Conservation (phyloP, 2,797 vertebrate genomes). For the Erethizon dorsatum region DNA sequence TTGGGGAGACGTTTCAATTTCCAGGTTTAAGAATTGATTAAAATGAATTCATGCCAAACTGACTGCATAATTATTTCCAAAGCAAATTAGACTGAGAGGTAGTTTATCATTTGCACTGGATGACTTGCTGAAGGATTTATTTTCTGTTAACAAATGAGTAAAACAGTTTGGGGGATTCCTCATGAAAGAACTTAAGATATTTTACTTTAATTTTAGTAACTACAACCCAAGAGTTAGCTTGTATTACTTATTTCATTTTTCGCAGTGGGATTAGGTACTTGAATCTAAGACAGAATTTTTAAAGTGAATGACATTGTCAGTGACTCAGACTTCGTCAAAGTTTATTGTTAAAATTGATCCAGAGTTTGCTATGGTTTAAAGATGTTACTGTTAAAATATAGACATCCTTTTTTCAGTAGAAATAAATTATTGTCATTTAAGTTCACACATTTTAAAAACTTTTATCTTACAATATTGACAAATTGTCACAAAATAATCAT, state of each 20-base stretch:
- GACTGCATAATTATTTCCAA: slow-evolving; percentile 56
- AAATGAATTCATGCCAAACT: slow-evolving; percentile 61
- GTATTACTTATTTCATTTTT: slow-evolving; percentile 53
- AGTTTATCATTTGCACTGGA: slow-evolving; percentile 24
- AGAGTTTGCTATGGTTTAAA: slow-evolving; percentile 3
- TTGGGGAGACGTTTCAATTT: slow-evolving; percentile 49
- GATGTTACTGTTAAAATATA: neutral
- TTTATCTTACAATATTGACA: neutral
- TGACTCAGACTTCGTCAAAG: neutral
- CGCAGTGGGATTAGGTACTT: neutral
- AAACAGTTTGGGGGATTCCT: slow-evolving; percentile 34
- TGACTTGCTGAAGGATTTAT: slow-evolving; percentile 64
- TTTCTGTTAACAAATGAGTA: slow-evolving; percentile 66
- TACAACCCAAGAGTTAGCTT: slow-evolving; percentile 59
- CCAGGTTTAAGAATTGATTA: slow-evolving; percentile 57
- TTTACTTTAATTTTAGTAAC: slow-evolving; percentile 63
- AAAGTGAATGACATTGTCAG: neutral
- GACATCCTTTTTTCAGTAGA: neutral
- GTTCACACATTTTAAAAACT: neutral
- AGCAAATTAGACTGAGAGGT: slow-evolving; percentile 41
- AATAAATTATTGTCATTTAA: slow-evolving; percentile 36
- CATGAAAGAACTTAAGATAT: slow-evolving; percentile 44
- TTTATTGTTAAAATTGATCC: slow-evolving; percentile 46
- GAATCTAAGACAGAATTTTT: slow-evolving; percentile 41
- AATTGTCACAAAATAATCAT: slow-evolving; percentile 29